These are phyloP conservation scores for Epinotia bilunana DNA, from an alignment of 2,888 invertebrate species.

Conservation along the genomic window DNA sequence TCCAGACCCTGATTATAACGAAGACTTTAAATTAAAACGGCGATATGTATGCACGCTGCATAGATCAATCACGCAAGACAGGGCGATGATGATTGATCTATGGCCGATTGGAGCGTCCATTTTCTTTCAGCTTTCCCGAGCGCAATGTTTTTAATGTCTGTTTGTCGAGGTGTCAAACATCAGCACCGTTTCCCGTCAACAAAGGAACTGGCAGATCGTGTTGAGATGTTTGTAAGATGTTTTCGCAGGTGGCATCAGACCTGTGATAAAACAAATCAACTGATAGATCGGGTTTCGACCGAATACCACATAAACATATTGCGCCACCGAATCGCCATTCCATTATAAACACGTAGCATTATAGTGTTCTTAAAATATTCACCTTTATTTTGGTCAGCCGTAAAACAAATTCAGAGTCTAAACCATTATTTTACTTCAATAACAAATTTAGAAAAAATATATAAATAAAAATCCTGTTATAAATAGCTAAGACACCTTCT, in stretches of 20 bases:
- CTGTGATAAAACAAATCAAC: constrained; percentile 8
- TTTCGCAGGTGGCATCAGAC: constrained; percentile 24
- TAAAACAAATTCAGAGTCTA: constrained; percentile 33
- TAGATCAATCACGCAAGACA: constrained; percentile 42
- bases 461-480: neutral
- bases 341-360: constrained; percentile 28
- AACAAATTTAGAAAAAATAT: neutral
- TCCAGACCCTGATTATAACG: constrained; percentile 17
- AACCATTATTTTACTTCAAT: neutral
- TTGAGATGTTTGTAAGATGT: constrained; percentile 19
- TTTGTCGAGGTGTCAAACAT: constrained; percentile 32
- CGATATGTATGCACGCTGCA: constrained; percentile 37
- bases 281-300: constrained; percentile 31
- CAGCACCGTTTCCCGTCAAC: constrained; percentile 30
- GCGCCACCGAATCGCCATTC: constrained; percentile 27
- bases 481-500: neutral
- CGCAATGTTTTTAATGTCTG: constrained; percentile 21
- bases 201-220: constrained; percentile 31
- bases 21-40: constrained; percentile 34
- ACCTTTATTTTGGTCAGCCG: constrained; percentile 21
- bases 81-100: constrained; percentile 42
- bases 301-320: constrained; percentile 21
- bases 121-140: constrained; percentile 42
- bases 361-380: constrained; percentile 25
- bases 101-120: constrained; percentile 34